Base-by-base conservation (phyloP, 2,113 vertebrate species). In the Macrotis lagotis region DNA sequence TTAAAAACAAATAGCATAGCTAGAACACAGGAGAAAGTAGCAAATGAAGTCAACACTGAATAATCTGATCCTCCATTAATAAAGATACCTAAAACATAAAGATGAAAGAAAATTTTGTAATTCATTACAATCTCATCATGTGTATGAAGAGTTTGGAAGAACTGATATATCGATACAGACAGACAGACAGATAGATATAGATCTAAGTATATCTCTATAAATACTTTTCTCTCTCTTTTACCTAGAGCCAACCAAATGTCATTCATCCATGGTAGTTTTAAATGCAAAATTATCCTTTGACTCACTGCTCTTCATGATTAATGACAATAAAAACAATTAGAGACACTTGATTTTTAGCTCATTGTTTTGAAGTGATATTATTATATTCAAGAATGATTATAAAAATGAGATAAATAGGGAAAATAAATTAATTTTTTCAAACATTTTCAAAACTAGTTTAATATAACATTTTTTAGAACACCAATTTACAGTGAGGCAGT, bases 221-320 rank as follows among this genome's bases (percentile, higher is more conserved):
- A n/a, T n/a, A n/a, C n/a, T n/a, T n/a, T n/a, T n/a, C n/a, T 1
- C n/a, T 53, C 26, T 53, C 26, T 26, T 53, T 52, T 93, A 96
- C 92, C 83, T 47, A 22, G 83, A 95, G 90, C 89, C 88, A 95
- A 96, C 59, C 93, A 96, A 95, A 90, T 94, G 90, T 50, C 94
- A 44, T 74, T 96, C 51, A 92, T 53, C 91, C 94, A 52, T 89
- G 93, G 90, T 90, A 97, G 92, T 95, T 95, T 52, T 94, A 50
- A 90, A 91, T 95, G 53, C 48, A 92, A 96, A 95, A 93, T 95
- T 93, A 96, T 89, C 91, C 93, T 51, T 90, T 94, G 91, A 96
- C 52, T 88, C 89, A 95, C 88, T 90, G 89, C 92, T 92, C 50
- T 92, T 89, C 83, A 25, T 95, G 92, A 95, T 93, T 95, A 92